Conservation (phyloP, 1,140 invertebrate species). For the Lepidurus arcticus region DNA sequence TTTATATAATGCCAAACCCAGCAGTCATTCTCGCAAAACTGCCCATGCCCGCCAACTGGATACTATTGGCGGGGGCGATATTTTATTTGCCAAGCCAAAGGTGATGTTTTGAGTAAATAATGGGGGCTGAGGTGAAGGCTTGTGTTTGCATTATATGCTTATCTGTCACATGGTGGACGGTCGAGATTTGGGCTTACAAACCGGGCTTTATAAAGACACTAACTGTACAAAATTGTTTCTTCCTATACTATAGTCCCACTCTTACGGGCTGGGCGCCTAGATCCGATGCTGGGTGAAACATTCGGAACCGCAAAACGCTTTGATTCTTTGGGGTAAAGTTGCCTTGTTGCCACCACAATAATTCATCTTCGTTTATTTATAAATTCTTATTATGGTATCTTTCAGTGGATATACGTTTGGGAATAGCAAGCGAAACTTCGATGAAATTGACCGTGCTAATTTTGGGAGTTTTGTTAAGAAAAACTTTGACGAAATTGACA, state of each 20-base stretch:
- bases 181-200: too few species aligned
- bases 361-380: constrained; percentile 25
- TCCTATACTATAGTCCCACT: not conserved
- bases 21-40: not conserved
- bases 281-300: constrained; percentile 40
- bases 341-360: not conserved
- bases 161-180: too few species aligned
- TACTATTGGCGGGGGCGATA: not conserved
- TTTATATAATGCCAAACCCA: not conserved
- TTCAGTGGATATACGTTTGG: constrained; percentile 41
- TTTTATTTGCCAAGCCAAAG: not conserved
- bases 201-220: not conserved
- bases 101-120: not conserved
- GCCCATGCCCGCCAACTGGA: not conserved
- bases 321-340: constrained; percentile 41
- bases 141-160: not conserved
- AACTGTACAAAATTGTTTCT: not conserved
- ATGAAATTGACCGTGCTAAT: constrained; percentile 47
- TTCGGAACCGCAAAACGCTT: constrained; percentile 42
- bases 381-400: constrained; percentile 34
- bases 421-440: constrained; percentile 47
- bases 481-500: constrained; percentile 59
- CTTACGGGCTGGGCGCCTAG: constrained; percentile 37
- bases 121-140: not conserved
- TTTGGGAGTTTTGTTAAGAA: constrained; percentile 47